Evolutionary conservation across 2,113 vertebrate genomes (phyloP), one percentile per base, ranked within the genome.

Genomic region (Catharus minimus): DNA sequence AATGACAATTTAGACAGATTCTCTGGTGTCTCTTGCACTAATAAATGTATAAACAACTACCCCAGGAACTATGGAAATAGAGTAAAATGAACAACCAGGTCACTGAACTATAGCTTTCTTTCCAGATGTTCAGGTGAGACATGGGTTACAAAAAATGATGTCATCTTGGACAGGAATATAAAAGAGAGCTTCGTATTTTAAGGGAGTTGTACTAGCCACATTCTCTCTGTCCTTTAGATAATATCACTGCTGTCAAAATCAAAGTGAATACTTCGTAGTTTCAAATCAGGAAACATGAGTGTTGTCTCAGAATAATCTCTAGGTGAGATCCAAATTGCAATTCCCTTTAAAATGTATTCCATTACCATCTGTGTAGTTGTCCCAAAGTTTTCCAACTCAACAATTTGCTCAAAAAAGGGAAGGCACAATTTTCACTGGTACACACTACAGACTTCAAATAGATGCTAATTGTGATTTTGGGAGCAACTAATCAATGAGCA

Each of bases 401-500:
- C 75, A 60, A 76, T 80, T 92, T 84, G 65, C 46, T 91, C 15
- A 20, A 62, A 93, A 92, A 15, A 62, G 36, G 43, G 17, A 79
- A 87, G 71, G 73, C 72, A 46, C 11, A 36, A 33, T 74, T 91
- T 89, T 78, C 88, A 92, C 0, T 13, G 87, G 38, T 87, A 74
- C 68, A 15, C 62, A 52, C 56, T 55, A 41, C 36, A 43, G 9
- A 2, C 81, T 93, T 75, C 52, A 95, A 97, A 96, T 67, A 92
- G 69, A 91, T 65, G 32, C 32, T 84, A 41, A 26, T 7, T 85
- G 27, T 87, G 88, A 65, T 91, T 90, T 96, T 96, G 73, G 80
- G 95, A 91, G 66, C 47, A 89, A 57, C 46, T 69, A 46, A 94
- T 93, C 95, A 95, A 94, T 82, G 73, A 92, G 39, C 57, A 90